Evolutionary conservation across 2,888 invertebrate species (phyloP).

Genomic region (Sclerodermus sp.): DNA sequence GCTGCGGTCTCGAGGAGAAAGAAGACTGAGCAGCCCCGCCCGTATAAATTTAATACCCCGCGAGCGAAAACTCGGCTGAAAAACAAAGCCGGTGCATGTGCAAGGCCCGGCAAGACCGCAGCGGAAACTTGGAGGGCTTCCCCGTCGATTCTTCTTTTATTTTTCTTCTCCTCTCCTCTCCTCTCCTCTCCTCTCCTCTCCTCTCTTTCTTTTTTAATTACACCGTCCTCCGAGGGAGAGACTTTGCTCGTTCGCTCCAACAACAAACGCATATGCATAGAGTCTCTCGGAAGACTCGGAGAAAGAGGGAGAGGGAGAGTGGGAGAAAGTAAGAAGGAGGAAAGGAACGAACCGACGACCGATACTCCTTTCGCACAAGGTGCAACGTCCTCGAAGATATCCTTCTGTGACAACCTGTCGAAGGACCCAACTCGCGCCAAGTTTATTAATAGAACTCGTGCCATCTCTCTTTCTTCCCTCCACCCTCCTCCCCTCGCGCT

Average conservation of each 20-base stretch:
- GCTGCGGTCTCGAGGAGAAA: slow-evolving; percentile 24
- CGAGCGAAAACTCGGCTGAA: slow-evolving; percentile 4
- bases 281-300: not conserved
- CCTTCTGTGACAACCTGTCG: not conserved
- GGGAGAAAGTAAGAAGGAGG: not conserved
- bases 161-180: not conserved
- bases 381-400: not conserved
- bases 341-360: not conserved
- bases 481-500: too few species aligned
- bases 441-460: too few species aligned
- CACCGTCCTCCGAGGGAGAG: not conserved
- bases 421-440: too few species aligned
- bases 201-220: slow-evolving; percentile 21
- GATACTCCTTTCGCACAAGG: too few species aligned
- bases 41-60: slow-evolving; percentile 28
- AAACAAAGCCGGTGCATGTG: not conserved
- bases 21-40: slow-evolving; percentile 2
- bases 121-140: slow-evolving; percentile 34
- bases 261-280: too few species aligned
- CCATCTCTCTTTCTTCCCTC: not conserved
- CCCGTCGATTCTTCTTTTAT: not conserved
- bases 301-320: not conserved
- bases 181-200: not conserved
- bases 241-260: too few species aligned
- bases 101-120: slow-evolving; percentile 19